These are phyloP conservation scores for Alfaro cultratus DNA, from an alignment of 2,797 vertebrate genomes.

Conservation along the genomic window DNA sequence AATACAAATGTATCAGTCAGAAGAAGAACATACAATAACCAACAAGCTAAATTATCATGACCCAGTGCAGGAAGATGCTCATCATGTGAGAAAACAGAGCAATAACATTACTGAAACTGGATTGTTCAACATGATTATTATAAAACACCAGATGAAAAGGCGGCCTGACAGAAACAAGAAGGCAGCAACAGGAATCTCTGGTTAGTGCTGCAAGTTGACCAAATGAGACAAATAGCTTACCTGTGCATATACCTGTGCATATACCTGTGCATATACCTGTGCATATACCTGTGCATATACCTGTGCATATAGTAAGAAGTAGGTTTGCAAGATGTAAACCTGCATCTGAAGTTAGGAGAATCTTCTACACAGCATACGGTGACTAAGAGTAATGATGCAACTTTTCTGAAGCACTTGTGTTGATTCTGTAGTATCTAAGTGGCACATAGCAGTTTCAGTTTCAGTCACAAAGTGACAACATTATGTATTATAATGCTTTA, in stretches of 20 bases:
- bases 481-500: too few species aligned
- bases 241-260: too few species aligned
- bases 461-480: background rate
- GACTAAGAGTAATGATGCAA: background rate
- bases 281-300: too few species aligned
- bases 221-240: too few species aligned
- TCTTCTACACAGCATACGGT: background rate
- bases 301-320: background rate
- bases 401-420: background rate
- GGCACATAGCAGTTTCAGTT: background rate
- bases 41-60: background rate
- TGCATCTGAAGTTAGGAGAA: background rate
- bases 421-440: background rate
- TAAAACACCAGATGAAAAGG: too few species aligned
- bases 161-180: too few species aligned
- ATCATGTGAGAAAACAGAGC: too few species aligned
- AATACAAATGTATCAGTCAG: background rate
- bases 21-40: background rate
- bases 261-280: too few species aligned
- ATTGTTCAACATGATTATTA: too few species aligned
- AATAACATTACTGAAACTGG: too few species aligned
- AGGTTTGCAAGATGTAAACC: background rate
- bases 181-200: too few species aligned
- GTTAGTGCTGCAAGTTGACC: too few species aligned
- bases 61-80: background rate